Evolutionary conservation across 2,797 vertebrate species (phyloP).

Genomic region (Malacoctenus gilli): DNA sequence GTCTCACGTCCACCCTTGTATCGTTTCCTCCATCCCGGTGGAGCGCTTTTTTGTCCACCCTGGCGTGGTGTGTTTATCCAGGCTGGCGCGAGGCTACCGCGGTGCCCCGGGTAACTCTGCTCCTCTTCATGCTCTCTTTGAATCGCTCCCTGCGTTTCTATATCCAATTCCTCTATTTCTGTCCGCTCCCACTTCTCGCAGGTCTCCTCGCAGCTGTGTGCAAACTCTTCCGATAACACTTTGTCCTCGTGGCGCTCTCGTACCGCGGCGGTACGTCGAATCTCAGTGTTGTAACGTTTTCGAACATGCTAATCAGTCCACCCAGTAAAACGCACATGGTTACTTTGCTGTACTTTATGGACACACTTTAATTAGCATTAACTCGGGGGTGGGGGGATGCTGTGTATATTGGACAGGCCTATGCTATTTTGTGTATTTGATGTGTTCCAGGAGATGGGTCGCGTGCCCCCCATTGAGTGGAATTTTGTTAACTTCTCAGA

Average conservation of each 20-base stretch:
- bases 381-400: slow-evolving; percentile 29
- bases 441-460: slow-evolving; percentile 72
- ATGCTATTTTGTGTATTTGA: slow-evolving; percentile 69
- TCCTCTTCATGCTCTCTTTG: slow-evolving; percentile 54
- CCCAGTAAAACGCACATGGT: slow-evolving; percentile 61
- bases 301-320: slow-evolving; percentile 56
- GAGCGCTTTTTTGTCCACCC: slow-evolving; percentile 49
- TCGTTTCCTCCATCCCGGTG: slow-evolving; percentile 34
- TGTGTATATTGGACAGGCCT: slow-evolving; percentile 72
- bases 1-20: slow-evolving; percentile 32
- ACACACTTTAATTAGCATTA: slow-evolving; percentile 69
- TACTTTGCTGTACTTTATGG: slow-evolving; percentile 73
- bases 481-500: slow-evolving; percentile 80
- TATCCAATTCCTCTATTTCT: slow-evolving; percentile 53
- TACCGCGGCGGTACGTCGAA: slow-evolving; percentile 44
- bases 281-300: slow-evolving; percentile 66
- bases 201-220: slow-evolving; percentile 32
- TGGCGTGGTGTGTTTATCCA: slow-evolving; percentile 45
- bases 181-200: slow-evolving; percentile 42
- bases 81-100: slow-evolving; percentile 43
- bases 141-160: slow-evolving; percentile 46
- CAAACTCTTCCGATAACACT: slow-evolving; percentile 39
- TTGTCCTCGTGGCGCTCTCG: slow-evolving; percentile 41
- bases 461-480: slow-evolving; percentile 61
- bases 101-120: slow-evolving; percentile 47